phyloP scores from a whole-genome alignment of 2,797 vertebrate genomes.

The Premnoplex brunnescens region DNA sequence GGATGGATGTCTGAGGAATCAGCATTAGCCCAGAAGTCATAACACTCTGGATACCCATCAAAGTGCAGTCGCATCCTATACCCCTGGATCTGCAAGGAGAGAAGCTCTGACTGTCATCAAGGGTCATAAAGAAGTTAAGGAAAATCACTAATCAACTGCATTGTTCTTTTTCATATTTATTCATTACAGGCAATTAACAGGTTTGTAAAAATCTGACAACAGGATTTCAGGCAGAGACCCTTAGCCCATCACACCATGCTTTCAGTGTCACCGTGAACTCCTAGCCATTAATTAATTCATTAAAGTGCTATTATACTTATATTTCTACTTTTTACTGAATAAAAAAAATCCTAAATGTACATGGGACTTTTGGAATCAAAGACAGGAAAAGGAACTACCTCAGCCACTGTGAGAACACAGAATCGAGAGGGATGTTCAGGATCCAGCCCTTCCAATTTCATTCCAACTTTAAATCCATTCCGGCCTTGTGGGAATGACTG shows the following conservation, averaged over 20 bases:
- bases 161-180: background rate
- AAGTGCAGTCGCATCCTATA: conserved; percentile 86
- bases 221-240: background rate
- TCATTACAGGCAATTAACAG: background rate
- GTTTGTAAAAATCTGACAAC: background rate
- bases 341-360: background rate
- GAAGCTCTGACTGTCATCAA: background rate
- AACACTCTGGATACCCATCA: conserved; percentile 87
- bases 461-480: conserved; percentile 90
- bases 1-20: conserved; percentile 85
- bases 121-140: background rate
- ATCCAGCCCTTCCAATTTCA: conserved; percentile 92
- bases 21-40: conserved; percentile 90
- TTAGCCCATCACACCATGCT: background rate
- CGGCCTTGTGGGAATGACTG: conserved; percentile 89
- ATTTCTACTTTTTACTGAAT: background rate
- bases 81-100: conserved; percentile 82
- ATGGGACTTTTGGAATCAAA: background rate
- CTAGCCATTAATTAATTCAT: background rate
- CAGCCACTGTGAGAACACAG: conserved; percentile 89
- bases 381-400: conserved; percentile 75
- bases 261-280: background rate
- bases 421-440: conserved; percentile 88
- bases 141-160: background rate
- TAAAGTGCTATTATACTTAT: background rate